A percentile compares a stretch with the other conserved stretches of the same genome.
Conservation (phyloP, 1,140 invertebrate species). For the Aculops lycopersici region DNA sequence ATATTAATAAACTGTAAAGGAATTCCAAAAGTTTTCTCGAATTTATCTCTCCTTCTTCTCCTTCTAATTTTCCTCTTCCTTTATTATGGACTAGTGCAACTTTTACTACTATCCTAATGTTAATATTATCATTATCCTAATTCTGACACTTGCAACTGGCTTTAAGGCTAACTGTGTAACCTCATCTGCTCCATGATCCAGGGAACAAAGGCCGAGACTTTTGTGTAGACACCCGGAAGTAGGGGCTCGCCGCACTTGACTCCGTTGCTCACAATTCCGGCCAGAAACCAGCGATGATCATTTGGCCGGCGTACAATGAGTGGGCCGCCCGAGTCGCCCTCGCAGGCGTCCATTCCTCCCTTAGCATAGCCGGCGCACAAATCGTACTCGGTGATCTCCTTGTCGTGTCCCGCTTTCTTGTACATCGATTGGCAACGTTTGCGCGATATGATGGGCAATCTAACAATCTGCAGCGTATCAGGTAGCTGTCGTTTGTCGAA, state of each 20-base stretch:
- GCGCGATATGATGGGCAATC: constrained; percentile 1
- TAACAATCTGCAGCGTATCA: constrained; percentile 3
- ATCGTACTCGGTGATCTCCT: background rate
- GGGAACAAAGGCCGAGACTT: background rate
- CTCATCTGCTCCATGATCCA: background rate
- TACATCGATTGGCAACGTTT: constrained; percentile 2
- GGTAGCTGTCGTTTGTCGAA: background rate
- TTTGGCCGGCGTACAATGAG: constrained; percentile 10
- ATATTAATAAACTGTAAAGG: too few relatives aligned
- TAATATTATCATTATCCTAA: too few relatives aligned
- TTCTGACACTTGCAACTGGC: too few relatives aligned
- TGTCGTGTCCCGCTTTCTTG: constrained; percentile 3
- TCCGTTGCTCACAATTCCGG: constrained; percentile 27
- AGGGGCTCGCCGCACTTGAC: constrained; percentile 16
- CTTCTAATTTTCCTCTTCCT: too few relatives aligned
- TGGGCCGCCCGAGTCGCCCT: constrained; percentile 18
- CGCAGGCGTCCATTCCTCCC: constrained; percentile 64
- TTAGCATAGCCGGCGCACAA: constrained; percentile 66
- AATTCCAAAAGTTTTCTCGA: too few relatives aligned
- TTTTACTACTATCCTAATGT: too few relatives aligned
- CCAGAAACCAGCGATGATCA: constrained; percentile 15
- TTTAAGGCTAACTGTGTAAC: constrained; percentile 3
- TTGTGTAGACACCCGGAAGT: background rate
- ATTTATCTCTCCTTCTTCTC: too few relatives aligned
- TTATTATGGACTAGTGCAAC: too few relatives aligned